Percentiles rank a stretch among this genome's conserved stretches.
These are phyloP conservation scores for Nyctereutes procyonoides DNA, from an alignment of 2,113 vertebrate genomes.

Conservation along the genomic window DNA sequence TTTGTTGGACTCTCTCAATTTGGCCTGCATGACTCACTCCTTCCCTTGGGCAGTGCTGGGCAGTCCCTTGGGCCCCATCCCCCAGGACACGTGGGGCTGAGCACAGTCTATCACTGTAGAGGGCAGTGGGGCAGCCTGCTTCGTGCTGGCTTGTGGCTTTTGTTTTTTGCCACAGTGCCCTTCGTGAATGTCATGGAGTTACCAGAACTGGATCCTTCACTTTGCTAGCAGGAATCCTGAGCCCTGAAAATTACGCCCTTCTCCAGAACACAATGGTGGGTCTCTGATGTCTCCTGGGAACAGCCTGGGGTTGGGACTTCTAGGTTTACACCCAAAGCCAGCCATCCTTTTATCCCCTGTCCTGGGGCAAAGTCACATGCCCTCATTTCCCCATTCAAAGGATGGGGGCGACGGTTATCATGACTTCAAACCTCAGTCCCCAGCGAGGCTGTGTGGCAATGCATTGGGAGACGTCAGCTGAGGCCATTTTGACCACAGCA, in stretches of 20 bases:
- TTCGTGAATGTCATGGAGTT: conserved; percentile 43
- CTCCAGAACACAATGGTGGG: background rate
- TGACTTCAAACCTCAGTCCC: background rate
- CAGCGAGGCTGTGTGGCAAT: background rate
- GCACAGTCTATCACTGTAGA: background rate
- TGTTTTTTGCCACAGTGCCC: conserved; percentile 15
- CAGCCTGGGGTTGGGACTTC: background rate
- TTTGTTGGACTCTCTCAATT: accelerated
- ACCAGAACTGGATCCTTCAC: background rate
- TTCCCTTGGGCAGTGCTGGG: background rate
- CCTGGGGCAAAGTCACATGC: background rate
- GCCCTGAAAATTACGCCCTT: no score
- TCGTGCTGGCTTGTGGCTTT: conserved; percentile 50
- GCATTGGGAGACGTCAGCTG: background rate
- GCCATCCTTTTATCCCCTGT: background rate
- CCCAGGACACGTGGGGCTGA: background rate
- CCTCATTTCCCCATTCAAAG: background rate
- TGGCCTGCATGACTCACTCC: background rate
- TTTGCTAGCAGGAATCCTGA: background rate
- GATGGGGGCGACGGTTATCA: background rate
- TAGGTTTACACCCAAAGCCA: background rate
- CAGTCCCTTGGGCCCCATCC: background rate
- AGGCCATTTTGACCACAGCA: background rate
- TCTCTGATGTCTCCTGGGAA: background rate
- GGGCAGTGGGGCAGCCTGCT: background rate